Conservation (phyloP, 2,888 invertebrate genomes). For the Limnephilus auricula region DNA sequence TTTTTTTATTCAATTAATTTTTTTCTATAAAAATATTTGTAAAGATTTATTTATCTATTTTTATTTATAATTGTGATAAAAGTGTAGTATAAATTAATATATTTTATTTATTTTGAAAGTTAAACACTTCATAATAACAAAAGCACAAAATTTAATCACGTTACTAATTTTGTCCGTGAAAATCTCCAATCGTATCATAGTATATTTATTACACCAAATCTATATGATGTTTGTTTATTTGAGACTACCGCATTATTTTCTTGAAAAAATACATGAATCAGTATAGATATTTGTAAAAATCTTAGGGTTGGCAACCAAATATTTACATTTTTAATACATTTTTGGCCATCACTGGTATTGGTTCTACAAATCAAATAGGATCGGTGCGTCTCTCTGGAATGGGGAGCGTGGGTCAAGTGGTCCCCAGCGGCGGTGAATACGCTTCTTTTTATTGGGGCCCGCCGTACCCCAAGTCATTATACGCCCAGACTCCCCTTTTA, state of each 20-base stretch:
- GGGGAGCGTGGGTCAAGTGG: constrained; percentile 62
- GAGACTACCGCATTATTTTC: background rate
- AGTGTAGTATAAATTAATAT: no score
- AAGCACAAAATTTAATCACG: no score
- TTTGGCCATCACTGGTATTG: constrained; percentile 11
- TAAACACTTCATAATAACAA: no score
- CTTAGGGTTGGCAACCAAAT: background rate
- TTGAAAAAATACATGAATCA: background rate
- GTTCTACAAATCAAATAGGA: constrained; percentile 25
- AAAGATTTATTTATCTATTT: no score
- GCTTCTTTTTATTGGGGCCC: constrained; percentile 60
- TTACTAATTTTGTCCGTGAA: no score
- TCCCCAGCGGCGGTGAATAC: constrained; percentile 56
- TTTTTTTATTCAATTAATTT: no score
- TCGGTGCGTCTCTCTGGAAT: constrained; percentile 21
- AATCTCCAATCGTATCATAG: no score
- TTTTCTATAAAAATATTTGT: no score
- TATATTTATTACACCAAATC: background rate
- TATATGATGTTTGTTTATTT: background rate
- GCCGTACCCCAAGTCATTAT: constrained; percentile 58
- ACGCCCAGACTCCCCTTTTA: constrained; percentile 46
- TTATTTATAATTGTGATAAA: no score
- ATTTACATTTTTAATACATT: background rate
- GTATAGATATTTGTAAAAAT: background rate
- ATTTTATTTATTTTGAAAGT: no score